phyloP scores from a whole-genome alignment of 2,888 invertebrate species.

The Eurytoma adleriae region DNA sequence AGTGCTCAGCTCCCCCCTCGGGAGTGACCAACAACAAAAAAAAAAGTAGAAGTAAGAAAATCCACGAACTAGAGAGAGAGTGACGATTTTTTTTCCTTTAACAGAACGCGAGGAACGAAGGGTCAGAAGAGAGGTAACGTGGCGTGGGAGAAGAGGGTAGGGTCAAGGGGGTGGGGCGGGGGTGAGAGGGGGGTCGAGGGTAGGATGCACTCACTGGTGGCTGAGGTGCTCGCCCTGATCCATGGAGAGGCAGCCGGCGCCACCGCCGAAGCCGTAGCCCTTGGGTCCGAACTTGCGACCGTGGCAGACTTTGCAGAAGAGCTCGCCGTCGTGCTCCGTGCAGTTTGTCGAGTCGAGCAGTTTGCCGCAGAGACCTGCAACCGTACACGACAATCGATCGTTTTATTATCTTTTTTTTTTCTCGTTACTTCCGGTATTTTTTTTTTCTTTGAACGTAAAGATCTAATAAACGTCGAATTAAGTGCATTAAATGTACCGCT shows the following conservation, averaged over 20 bases:
- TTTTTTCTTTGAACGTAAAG: not conserved
- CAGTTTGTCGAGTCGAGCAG: constrained; percentile 99
- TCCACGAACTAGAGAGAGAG: not conserved
- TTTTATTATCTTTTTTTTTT: not conserved
- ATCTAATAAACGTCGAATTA: too few relatives aligned
- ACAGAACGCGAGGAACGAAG: constrained; percentile 48
- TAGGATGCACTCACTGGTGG: constrained; percentile 84
- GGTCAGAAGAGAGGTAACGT: constrained; percentile 43
- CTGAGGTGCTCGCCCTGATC: constrained; percentile 94
- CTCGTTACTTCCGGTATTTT: too few relatives aligned
- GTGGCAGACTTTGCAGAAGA: constrained; percentile 98
- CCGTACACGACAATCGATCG: not conserved
- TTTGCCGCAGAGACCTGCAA: constrained; percentile 95
- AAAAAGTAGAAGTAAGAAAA: constrained; percentile 16
- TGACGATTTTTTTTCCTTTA: constrained; percentile 45
- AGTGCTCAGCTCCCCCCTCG: not conserved
- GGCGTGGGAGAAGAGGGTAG: constrained; percentile 36
- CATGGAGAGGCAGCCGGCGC: constrained; percentile 98
- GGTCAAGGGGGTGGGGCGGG: constrained; percentile 44
- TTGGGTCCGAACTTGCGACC: constrained; percentile 98
- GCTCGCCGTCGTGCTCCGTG: constrained; percentile 96
- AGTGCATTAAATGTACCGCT: too few relatives aligned
- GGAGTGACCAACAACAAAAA: not conserved
- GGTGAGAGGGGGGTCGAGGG: constrained; percentile 62
- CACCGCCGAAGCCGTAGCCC: constrained; percentile 98